Base-by-base conservation (phyloP, 1,140 invertebrate genomes). In the Neuroterus valhalla region DNA sequence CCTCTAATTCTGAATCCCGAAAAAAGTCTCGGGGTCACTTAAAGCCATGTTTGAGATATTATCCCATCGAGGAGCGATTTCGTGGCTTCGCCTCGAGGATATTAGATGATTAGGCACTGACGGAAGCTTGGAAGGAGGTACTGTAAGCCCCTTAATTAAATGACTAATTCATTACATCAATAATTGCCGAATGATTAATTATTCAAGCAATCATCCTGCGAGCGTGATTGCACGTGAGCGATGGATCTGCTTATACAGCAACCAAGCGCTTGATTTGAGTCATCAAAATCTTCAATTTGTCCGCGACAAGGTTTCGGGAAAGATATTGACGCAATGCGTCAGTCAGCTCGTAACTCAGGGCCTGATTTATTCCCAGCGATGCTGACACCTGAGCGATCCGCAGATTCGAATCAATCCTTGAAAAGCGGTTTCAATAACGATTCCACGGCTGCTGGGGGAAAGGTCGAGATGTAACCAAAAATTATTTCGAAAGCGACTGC, bases 401-500 rank as follows among this genome's bases (percentile, higher is more conserved):
- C 50, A 52, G 50, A 52, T 52, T 52, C 50, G 19, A 52, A 52
- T 52, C 21, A 11, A 52, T 52, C 50, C 50, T 52, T 52, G 50
- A 52, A 52, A 52, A 52, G 19, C 19, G 50, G 50, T 52, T 52
- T 52, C 50, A 52, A 52, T 52, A 21, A 52, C 19, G 21, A 52
- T 52, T 52, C 23, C 50, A 52, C 50, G 50, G 50, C 50, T 21
- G 17, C 21, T 52, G 19, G 50, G 50, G 50, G 50, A 52, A 52
- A 52, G 50, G 50, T 52, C 8, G 50, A 52, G 50, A 52, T 52
- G 55, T 62, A 62, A 62, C 55, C 26, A 23, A 62, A 62, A 62
- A 31, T 62, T 31, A 62, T 62, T 62, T 62, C 55, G 55, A 62
- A 62, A 62, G 52, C 31, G 31, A 8, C 14, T 31, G 55, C 31